Base-by-base conservation (phyloP, 2,888 invertebrate species). In the Oscheius onirici region DNA sequence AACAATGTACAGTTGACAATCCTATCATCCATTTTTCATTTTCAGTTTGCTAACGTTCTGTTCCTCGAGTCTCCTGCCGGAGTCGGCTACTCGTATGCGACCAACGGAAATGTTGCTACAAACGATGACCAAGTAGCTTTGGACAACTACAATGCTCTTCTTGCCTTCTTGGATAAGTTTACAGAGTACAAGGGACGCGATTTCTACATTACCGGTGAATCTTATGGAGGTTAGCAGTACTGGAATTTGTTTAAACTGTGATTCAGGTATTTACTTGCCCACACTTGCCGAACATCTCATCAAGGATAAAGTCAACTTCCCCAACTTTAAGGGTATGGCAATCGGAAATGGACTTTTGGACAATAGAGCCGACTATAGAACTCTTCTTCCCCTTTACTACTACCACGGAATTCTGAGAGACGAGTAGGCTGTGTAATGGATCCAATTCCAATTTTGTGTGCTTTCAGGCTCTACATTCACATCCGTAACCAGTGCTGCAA, bases 11-110 rank as follows among this genome's bases (percentile, higher is more conserved):
- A 6, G 8, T 34, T 43, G 2, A 17, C 24, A 13, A 13, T 11
- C n/a, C 6, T 58, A 11, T 10, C 17, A 15, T 69, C 22, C 24
- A 52, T 3, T 41, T 17, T 52, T 51, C 51, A 11, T 90, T 63
- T 76, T 73, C 66, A 90, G 89, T 80, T 88, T 17, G 89, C 89
- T 13, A 90, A 90, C 78, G 88, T 90, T 72, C 72, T 90, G 49
- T 90, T 89, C 77, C 71, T 90, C 60, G 90, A 90, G 81, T 88
- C 90, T 3, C 90, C 90, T 15, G 90, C 90, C 15, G 90, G 90
- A 41, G 90, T 90, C 40, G 90, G 90, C 0, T 90, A 86, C 77
- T 90, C 90, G 0, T 90, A 90, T 78, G 83, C 88, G 2, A 82
- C 81, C 13, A 88, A 88, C 77, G 85, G 86, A 57, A 87, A 89